Conservation (phyloP, 2,113 vertebrate genomes). For the Apteryx mantelli region DNA sequence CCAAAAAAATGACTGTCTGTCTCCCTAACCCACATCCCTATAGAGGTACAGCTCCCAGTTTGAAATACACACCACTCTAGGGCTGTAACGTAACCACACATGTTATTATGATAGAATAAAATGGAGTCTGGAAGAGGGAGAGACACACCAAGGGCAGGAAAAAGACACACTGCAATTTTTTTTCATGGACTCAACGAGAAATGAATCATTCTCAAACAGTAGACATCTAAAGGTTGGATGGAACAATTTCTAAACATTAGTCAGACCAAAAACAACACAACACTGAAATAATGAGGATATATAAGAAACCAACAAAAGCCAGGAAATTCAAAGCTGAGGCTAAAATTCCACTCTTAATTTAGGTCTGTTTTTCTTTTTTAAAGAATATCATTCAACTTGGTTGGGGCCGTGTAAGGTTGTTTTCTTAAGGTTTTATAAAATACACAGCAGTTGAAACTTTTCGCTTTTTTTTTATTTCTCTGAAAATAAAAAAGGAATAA, state of each 20-base stretch:
- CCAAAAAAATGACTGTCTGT: not conserved
- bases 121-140: not conserved
- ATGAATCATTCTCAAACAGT: conserved; percentile 56
- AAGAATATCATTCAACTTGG: not conserved
- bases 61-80: not conserved
- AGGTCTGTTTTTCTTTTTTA: conserved; percentile 51
- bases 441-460: not conserved
- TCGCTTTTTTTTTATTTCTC: not conserved
- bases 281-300: conserved; percentile 44
- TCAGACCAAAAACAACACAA: conserved; percentile 59
- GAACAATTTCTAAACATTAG: conserved; percentile 54
- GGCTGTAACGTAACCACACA: not conserved
- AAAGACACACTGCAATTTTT: not conserved
- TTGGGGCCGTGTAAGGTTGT: not conserved
- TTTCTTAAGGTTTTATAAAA: conserved; percentile 26
- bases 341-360: conserved; percentile 59
- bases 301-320: conserved; percentile 49
- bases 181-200: conserved; percentile 16
- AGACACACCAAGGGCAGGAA: not conserved
- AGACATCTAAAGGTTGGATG: conserved; percentile 49
- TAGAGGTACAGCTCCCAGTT: not conserved
- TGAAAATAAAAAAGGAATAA: not conserved
- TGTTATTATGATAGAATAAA: not conserved
- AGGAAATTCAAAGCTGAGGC: conserved; percentile 49
- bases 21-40: not conserved